Conservation (phyloP, 2,888 invertebrate genomes). For the Alloplasta piceator region DNA sequence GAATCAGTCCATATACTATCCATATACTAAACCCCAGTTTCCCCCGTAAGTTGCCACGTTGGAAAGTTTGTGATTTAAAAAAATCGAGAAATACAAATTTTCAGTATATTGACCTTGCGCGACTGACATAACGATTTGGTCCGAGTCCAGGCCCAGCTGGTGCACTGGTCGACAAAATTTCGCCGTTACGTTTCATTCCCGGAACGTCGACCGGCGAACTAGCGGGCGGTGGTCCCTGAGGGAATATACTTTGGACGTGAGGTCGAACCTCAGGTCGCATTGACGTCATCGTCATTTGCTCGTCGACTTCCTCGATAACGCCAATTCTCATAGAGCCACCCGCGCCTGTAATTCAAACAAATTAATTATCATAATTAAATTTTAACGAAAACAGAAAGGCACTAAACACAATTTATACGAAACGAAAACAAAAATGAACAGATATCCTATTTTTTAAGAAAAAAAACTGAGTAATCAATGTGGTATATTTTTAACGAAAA, state of each 20-base stretch:
- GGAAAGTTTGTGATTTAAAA: not conserved
- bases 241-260: constrained; percentile 79
- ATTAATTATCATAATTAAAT: constrained; percentile 88
- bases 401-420: too few relatives aligned
- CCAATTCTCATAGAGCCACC: constrained; percentile 80
- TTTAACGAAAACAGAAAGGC: constrained; percentile 72
- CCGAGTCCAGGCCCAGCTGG: constrained; percentile 70
- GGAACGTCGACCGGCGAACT: constrained; percentile 89
- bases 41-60: too few relatives aligned
- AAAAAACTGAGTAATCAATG: too few relatives aligned
- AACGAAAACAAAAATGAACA: too few relatives aligned
- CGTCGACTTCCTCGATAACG: constrained; percentile 86
- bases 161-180: constrained; percentile 78
- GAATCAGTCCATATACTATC: too few relatives aligned
- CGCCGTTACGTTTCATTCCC: constrained; percentile 74
- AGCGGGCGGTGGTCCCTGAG: constrained; percentile 85
- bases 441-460: too few relatives aligned
- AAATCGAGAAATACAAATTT: not conserved
- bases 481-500: too few relatives aligned
- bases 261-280: constrained; percentile 85
- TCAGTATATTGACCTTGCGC: constrained; percentile 48
- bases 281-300: constrained; percentile 92
- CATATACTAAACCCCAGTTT: too few relatives aligned
- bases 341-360: constrained; percentile 48
- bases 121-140: constrained; percentile 50